Base-by-base conservation (phyloP, 1,140 invertebrate genomes). In the Diabrotica undecimpunctata region DNA sequence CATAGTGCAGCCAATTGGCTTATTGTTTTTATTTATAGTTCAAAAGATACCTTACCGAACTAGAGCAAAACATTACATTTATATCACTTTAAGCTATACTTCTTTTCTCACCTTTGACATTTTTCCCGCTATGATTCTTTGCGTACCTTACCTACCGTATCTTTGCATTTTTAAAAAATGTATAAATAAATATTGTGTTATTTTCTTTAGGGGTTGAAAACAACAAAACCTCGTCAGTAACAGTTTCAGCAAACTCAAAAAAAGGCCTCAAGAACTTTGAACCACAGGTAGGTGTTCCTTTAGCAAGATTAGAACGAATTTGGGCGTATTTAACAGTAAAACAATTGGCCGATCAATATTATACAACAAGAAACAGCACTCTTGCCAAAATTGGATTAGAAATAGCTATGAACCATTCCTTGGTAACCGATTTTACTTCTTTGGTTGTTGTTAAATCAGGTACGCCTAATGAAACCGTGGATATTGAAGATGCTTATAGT, bases 251-350 rank as follows among this genome's bases (percentile, higher is more conserved):
- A 8, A 59, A 5, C 8, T 36, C 14, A 41, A 11, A 46, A 7
- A 83, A 9, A 62, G 66, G 54, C 53, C 46, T 3, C 12, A 51
- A 51, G 14, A 10, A 50, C 36, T 64, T 55, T 35, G 41, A 52
- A 11, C 25, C 13, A 25, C 46, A 58, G 51, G 25, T 63, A 13
- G 41, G 9, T 14, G 50, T 57, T 37, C 61, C 68, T 10, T 51
- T 66, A 25, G 54, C 52, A 62, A 80, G 80, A 11, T 75, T 87
- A 58, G 87, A 89, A 74, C 80, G 85, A 39, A 76, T 88, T 50
- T 89, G 87, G 87, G 86, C 87, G 2, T 87, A 87, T 73, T 76
- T 89, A 57, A 86, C 83, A 14, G 84, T 89, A n/a, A 83, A 85
- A 65, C 84, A 89, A 72, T 13, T 59, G 0, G 13, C 37, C 39